These are phyloP conservation scores for Acanthisitta chloris DNA, from an alignment of 2,113 vertebrate species.

Conservation along the genomic window DNA sequence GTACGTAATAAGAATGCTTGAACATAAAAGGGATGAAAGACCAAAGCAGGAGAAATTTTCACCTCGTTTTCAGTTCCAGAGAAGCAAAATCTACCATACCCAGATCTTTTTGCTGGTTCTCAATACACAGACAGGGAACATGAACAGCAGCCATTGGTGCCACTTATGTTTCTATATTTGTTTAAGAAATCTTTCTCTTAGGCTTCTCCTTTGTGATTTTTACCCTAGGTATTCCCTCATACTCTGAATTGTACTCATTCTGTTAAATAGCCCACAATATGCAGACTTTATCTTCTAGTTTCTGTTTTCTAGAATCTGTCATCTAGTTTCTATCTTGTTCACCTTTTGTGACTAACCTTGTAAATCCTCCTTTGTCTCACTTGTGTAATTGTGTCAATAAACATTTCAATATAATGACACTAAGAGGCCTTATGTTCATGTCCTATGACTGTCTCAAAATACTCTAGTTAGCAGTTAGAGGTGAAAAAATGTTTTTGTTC, in stretches of 20 bases:
- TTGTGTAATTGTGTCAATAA: not conserved
- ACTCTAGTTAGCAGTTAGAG: not conserved
- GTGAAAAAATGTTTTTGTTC: not conserved
- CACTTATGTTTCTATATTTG: not conserved
- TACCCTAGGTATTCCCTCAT: not conserved
- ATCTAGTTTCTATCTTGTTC: constrained; percentile 3
- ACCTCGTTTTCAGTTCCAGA: constrained; percentile 22
- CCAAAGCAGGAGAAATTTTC: constrained; percentile 61
- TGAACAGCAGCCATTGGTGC: not conserved
- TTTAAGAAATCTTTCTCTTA: not conserved
- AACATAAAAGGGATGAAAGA: constrained; percentile 41
- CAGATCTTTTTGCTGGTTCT: not conserved
- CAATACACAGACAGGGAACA: not conserved
- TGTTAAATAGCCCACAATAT: not conserved
- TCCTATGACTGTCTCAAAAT: not conserved
- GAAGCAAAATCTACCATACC: not conserved
- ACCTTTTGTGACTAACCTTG: constrained; percentile 24
- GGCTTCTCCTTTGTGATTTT: not conserved
- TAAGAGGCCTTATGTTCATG: not conserved
- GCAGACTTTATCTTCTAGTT: not conserved
- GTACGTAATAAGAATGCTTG: constrained; percentile 36
- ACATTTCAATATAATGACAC: not conserved
- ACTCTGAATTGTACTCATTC: not conserved
- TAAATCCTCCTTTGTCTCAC: not conserved
- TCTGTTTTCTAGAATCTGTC: not conserved